These are phyloP conservation scores for Strigamia crassipes DNA, from an alignment of 2,888 invertebrate genomes.

Conservation along the genomic window DNA sequence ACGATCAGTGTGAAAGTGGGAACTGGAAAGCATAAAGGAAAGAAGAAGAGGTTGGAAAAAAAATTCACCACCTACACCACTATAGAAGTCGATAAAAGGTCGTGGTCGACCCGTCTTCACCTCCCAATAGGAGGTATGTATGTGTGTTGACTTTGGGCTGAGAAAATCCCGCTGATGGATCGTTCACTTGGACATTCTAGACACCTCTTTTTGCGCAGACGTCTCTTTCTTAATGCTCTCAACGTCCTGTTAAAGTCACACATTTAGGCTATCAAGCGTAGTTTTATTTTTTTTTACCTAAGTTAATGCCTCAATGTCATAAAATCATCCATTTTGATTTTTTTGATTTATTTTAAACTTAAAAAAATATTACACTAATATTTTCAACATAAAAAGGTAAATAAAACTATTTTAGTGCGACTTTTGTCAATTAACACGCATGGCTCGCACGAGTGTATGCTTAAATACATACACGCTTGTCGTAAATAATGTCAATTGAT, in stretches of 20 bases:
- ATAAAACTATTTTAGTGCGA: too few species aligned
- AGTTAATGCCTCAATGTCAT: neutral
- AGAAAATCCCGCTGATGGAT: slow-evolving; percentile 3
- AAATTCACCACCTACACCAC: neutral
- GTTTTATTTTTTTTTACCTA: neutral
- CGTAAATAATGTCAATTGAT: too few species aligned
- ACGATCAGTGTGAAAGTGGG: neutral
- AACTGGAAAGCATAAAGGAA: too few species aligned
- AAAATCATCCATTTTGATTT: neutral
- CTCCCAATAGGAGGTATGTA: neutral
- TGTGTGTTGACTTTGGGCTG: neutral
- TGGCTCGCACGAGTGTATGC: too few species aligned
- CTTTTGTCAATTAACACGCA: too few species aligned
- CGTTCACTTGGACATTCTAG: slow-evolving; percentile 10
- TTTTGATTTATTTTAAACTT: neutral
- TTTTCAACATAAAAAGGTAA: too few species aligned
- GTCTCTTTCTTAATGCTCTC: neutral
- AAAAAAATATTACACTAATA: too few species aligned
- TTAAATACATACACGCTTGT: too few species aligned
- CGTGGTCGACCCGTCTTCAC: neutral
- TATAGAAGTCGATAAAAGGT: neutral
- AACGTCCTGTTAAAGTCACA: neutral
- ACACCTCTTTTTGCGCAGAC: neutral
- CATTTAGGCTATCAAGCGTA: neutral
- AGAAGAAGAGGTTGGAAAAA: neutral